A percentile compares a stretch with the other conserved stretches of the same genome.
Conservation (phyloP, 2,113 vertebrate genomes). For the Isichthys henryi region DNA sequence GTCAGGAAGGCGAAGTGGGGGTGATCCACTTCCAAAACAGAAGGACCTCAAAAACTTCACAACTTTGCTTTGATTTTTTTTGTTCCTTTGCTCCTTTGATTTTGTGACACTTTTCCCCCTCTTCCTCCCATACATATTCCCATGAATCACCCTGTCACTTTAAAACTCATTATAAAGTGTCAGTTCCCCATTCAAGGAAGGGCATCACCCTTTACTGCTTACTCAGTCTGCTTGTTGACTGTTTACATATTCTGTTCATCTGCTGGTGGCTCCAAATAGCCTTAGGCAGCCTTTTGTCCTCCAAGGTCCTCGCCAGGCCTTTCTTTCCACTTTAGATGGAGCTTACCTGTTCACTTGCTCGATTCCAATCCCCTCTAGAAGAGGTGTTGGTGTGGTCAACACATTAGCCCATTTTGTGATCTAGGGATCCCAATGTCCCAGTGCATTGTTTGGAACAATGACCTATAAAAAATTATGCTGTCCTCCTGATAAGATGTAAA, state of each 20-base stretch:
- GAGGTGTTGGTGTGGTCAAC: background rate
- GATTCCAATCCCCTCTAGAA: background rate
- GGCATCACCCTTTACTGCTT: background rate
- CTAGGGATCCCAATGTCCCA: background rate
- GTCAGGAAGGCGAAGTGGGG: conserved; percentile 21
- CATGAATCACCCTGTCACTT: conserved; percentile 25
- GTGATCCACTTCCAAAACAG: conserved; percentile 15
- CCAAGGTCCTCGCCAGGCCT: too few species aligned
- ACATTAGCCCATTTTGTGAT: background rate
- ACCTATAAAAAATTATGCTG: background rate
- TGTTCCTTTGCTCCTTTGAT: conserved; percentile 45
- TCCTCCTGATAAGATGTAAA: background rate
- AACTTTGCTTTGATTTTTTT: conserved; percentile 26
- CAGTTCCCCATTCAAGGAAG: background rate
- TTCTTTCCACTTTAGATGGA: background rate
- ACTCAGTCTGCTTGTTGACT: background rate
- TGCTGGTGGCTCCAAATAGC: background rate
- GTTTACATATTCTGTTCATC: background rate
- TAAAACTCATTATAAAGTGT: conserved; percentile 29
- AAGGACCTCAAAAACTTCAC: conserved; percentile 26
- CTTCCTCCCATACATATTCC: conserved; percentile 9
- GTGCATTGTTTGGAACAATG: background rate
- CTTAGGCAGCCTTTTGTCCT: background rate
- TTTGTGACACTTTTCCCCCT: conserved; percentile 23
- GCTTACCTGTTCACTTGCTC: background rate